Conservation (phyloP, 2,888 invertebrate genomes). For the Hypolimnas misippus region DNA sequence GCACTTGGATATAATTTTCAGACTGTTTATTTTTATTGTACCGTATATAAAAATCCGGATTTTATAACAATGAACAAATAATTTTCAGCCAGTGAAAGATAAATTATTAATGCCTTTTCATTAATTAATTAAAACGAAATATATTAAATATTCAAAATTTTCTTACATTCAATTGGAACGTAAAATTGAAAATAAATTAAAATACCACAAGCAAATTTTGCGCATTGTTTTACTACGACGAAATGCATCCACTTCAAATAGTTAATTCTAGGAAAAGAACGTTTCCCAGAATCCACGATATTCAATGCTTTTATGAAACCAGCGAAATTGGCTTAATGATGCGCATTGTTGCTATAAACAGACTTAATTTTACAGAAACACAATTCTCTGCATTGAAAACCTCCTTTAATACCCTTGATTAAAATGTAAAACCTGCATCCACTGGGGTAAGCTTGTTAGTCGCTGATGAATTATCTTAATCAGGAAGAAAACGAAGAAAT, state of each 20-base stretch:
- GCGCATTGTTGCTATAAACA: slow-evolving; percentile 45
- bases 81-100: too few relatives aligned
- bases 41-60: too few relatives aligned
- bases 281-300: slow-evolving; percentile 4
- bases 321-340: slow-evolving; percentile 43
- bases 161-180: too few relatives aligned
- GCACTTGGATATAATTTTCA: too few relatives aligned
- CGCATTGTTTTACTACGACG: not conserved
- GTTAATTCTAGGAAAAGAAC: not conserved
- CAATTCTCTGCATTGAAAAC: slow-evolving; percentile 18
- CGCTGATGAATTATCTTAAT: not conserved
- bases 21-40: too few relatives aligned
- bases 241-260: not conserved
- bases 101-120: too few relatives aligned
- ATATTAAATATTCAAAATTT: too few relatives aligned
- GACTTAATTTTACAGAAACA: slow-evolving; percentile 43
- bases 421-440: slow-evolving; percentile 16
- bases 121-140: too few relatives aligned
- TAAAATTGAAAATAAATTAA: too few relatives aligned
- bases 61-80: too few relatives aligned
- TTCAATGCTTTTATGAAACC: slow-evolving; percentile 14
- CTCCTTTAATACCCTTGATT: slow-evolving; percentile 11
- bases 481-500: not conserved
- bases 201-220: too few relatives aligned
- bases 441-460: not conserved